Percentiles rank a stretch among this genome's conserved stretches.
Conservation (phyloP, 2,113 vertebrate genomes). For the Hiodon tergisus region DNA sequence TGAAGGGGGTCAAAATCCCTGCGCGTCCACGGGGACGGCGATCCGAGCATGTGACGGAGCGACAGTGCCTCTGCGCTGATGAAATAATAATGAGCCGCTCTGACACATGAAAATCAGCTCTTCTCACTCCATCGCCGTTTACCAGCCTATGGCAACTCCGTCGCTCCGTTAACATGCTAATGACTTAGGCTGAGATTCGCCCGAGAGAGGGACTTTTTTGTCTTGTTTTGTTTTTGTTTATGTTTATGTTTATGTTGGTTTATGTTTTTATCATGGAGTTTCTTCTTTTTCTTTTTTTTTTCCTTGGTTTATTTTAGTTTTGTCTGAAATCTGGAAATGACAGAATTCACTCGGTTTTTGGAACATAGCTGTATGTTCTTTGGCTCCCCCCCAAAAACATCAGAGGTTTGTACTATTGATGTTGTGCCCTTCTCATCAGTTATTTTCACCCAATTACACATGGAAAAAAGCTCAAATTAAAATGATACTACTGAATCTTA, state of each 20-base stretch:
- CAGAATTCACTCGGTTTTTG: not conserved
- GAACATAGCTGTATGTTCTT: not conserved
- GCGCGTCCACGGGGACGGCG: constrained; percentile 8
- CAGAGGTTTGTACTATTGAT: not conserved
- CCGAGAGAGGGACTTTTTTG: constrained; percentile 10
- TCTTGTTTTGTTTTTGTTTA: constrained; percentile 24
- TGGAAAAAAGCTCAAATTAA: too few species aligned
- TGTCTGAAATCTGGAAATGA: not conserved
- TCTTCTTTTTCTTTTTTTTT: constrained; percentile 1
- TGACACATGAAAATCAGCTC: constrained; percentile 21
- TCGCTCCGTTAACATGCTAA: constrained; percentile 23
- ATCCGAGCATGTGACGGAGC: not conserved
- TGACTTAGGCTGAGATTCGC: not conserved
- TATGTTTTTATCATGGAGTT: constrained; percentile 13
- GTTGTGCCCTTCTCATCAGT: not conserved
- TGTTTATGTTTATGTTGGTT: constrained; percentile 27
- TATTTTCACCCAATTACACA: not conserved
- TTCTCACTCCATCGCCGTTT: constrained; percentile 9
- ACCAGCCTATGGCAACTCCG: constrained; percentile 7
- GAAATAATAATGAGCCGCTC: constrained; percentile 24
- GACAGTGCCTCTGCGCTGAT: constrained; percentile 7
- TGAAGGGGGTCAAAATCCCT: constrained; percentile 10
- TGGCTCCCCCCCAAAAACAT: constrained; percentile 1
- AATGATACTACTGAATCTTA: too few species aligned
- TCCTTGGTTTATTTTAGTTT: not conserved